Percentiles rank a stretch among this genome's conserved stretches.
Evolutionary conservation across 2,113 vertebrate species (phyloP).

Genomic region (Syrmaticus mikado): DNA sequence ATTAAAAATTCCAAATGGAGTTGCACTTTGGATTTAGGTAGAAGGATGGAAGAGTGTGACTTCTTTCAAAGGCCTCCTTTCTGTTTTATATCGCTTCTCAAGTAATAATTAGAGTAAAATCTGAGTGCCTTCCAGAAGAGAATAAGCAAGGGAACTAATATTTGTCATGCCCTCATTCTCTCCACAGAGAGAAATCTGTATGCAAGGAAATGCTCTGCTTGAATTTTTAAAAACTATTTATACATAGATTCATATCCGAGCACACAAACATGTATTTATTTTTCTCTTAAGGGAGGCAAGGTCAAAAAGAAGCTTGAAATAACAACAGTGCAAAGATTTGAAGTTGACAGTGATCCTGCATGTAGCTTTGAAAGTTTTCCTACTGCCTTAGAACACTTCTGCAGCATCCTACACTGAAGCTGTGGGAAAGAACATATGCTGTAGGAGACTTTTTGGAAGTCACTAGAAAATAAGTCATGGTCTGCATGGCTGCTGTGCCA

Average conservation of each 20-base stretch:
- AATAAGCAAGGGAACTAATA: not conserved
- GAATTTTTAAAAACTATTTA: constrained; percentile 16
- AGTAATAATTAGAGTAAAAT: not conserved
- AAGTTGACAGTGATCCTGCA: not conserved
- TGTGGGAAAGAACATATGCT: not conserved
- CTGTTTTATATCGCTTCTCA: not conserved
- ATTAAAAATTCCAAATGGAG: not conserved
- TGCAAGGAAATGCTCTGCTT: not conserved
- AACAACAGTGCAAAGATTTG: not conserved
- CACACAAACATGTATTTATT: not conserved
- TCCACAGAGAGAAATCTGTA: not conserved
- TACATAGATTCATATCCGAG: not conserved
- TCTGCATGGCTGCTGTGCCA: not conserved
- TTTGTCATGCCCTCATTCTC: constrained; percentile 23
- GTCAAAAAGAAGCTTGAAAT: not conserved
- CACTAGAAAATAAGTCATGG: not conserved
- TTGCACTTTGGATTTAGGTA: not conserved
- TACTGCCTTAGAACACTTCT: not conserved
- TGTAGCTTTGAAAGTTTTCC: not conserved
- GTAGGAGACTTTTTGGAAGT: not conserved
- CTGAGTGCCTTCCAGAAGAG: constrained; percentile 31
- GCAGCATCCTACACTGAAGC: not conserved
- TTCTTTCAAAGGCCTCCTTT: not conserved
- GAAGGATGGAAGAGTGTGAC: not conserved
- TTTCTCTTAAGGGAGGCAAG: not conserved